Evolutionary conservation across 2,797 vertebrate genomes (phyloP).

Genomic region (Gambusia yucatana): DNA sequence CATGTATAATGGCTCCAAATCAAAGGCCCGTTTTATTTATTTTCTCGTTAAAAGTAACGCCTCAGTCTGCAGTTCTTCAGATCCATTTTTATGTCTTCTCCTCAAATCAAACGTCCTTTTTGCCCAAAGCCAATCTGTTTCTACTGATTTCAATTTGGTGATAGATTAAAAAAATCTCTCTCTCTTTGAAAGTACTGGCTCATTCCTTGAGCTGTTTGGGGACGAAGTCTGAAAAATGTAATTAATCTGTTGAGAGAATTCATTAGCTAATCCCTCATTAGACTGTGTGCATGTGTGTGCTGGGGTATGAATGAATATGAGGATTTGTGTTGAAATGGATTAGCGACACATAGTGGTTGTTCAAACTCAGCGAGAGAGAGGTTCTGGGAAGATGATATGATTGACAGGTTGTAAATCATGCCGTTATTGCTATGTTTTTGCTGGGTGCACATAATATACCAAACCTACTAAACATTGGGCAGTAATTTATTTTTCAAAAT

Average conservation of each 20-base stretch:
- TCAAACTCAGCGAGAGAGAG: constrained; percentile 22
- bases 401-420: constrained; percentile 8
- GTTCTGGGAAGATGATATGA: constrained; percentile 13
- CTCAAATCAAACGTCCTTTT: constrained; percentile 61
- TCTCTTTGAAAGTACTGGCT: constrained; percentile 67
- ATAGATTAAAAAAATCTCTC: constrained; percentile 46
- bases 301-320: constrained; percentile 40
- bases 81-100: constrained; percentile 65
- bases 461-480: not conserved
- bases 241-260: constrained; percentile 77
- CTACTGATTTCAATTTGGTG: constrained; percentile 66
- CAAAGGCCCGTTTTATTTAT: constrained; percentile 68
- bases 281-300: constrained; percentile 28
- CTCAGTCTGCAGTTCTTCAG: constrained; percentile 47
- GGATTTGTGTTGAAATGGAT: constrained; percentile 45
- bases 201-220: constrained; percentile 64
- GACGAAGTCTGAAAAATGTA: constrained; percentile 69
- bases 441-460: not conserved
- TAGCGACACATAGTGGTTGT: constrained; percentile 21
- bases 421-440: not conserved
- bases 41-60: constrained; percentile 58
- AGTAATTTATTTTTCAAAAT: not conserved
- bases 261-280: constrained; percentile 77
- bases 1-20: constrained; percentile 62
- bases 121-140: constrained; percentile 62